A percentile compares a stretch with the other conserved stretches of the same genome.
phyloP scores from a whole-genome alignment of 2,888 invertebrate species.

The Nowickia ferox region DNA sequence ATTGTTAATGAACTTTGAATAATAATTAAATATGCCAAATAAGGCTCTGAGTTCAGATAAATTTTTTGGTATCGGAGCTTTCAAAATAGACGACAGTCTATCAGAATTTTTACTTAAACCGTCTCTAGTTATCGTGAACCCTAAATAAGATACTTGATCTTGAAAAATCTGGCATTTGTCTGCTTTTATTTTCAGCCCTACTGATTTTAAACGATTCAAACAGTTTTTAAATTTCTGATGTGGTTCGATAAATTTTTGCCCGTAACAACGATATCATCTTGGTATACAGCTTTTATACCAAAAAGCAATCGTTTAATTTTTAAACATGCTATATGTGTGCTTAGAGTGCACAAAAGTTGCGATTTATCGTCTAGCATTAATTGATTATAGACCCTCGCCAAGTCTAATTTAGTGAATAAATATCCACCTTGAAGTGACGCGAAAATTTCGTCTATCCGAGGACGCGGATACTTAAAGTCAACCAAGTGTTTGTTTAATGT shows the following conservation, averaged over 20 bases:
- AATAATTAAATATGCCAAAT: slow-evolving; percentile 44
- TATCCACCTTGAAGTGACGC: too few species aligned
- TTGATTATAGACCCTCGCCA: slow-evolving; percentile 64
- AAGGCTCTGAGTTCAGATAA: too few species aligned
- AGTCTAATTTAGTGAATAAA: slow-evolving; percentile 32
- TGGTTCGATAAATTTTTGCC: slow-evolving; percentile 28
- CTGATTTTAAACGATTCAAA: too few species aligned
- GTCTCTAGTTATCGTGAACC: too few species aligned
- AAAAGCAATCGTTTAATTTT: slow-evolving; percentile 66
- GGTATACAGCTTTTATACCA: slow-evolving; percentile 43
- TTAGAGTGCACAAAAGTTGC: slow-evolving; percentile 55
- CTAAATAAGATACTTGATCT: too few species aligned
- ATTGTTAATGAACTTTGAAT: too few species aligned
- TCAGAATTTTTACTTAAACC: too few species aligned
- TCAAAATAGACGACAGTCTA: slow-evolving; percentile 18
- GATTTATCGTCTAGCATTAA: slow-evolving; percentile 57
- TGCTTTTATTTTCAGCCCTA: neutral
- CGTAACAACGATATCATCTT: slow-evolving; percentile 40
- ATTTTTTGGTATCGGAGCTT: slow-evolving; percentile 22
- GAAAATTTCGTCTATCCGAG: too few species aligned
- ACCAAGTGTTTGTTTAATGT: too few species aligned
- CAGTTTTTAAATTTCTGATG: slow-evolving; percentile 22
- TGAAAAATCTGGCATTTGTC: slow-evolving; percentile 22
- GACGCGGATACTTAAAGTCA: too few species aligned
- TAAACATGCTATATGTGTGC: too few species aligned